These are phyloP conservation scores for Lota lota DNA, from an alignment of 2,113 vertebrate genomes.

Conservation along the genomic window DNA sequence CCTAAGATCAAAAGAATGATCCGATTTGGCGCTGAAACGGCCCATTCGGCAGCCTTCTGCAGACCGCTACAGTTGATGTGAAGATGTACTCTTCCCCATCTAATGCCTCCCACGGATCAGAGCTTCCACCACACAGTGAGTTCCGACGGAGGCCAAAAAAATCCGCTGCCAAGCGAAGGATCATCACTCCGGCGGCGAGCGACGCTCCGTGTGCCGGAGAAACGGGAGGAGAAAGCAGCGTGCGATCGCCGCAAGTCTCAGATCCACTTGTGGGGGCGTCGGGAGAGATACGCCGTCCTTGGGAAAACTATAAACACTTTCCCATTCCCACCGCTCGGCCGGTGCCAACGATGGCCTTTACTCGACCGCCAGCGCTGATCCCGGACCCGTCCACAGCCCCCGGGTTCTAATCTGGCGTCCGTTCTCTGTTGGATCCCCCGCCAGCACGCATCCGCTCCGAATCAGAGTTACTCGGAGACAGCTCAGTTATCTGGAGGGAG, in stretches of 20 bases:
- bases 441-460: constrained; percentile 45
- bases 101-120: constrained; percentile 12
- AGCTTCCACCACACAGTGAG: constrained; percentile 3
- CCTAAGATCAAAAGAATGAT: no score
- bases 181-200: constrained; percentile 32
- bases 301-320: constrained; percentile 16
- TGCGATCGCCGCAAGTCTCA: constrained; percentile 26
- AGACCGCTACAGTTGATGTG: no score
- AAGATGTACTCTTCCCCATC: no score
- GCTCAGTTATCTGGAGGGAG: no score
- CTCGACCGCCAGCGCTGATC: constrained; percentile 50
- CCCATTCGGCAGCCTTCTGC: no score
- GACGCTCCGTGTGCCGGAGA: constrained; percentile 25
- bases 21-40: no score
- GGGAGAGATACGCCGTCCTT: constrained; percentile 30
- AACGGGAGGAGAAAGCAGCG: constrained; percentile 50
- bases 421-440: constrained; percentile 36
- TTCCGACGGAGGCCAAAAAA: not conserved
- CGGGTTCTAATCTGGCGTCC: constrained; percentile 58
- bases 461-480: constrained; percentile 41
- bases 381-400: constrained; percentile 40
- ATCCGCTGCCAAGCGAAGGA: constrained; percentile 29
- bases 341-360: constrained; percentile 41
- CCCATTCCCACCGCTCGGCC: constrained; percentile 36
- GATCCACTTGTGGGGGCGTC: constrained; percentile 40